A percentile compares a stretch with the other conserved stretches of the same genome.
phyloP scores from a whole-genome alignment of 2,797 vertebrate genomes.

The Emys orbicularis region DNA sequence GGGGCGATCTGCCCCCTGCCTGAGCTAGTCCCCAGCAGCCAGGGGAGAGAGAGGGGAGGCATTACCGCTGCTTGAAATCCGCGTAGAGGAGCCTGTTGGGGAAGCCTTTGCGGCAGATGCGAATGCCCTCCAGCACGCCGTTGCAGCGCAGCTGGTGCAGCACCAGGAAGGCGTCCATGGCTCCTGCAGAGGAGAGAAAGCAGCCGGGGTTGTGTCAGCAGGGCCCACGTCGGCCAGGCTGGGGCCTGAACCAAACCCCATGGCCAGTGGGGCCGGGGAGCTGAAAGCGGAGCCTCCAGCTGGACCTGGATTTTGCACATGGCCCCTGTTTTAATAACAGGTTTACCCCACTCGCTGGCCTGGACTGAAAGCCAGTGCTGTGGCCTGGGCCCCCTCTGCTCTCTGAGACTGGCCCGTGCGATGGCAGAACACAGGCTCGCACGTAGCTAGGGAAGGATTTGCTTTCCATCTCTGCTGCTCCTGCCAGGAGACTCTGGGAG shows the following conservation, averaged over 20 bases:
- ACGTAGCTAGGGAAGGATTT: neutral
- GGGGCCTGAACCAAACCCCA: neutral
- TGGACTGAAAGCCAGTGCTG: neutral
- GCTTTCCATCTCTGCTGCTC: neutral
- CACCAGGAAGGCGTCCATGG: slow-evolving; percentile 93
- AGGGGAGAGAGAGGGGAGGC: neutral
- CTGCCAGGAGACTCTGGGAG: neutral
- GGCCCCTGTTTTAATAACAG: fast-evolving
- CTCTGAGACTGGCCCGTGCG: fast-evolving
- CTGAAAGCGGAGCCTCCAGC: neutral
- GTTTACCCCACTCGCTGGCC: neutral
- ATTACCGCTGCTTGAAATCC: slow-evolving; percentile 93
- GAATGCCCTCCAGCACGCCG: slow-evolving; percentile 93
- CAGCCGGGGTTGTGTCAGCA: neutral
- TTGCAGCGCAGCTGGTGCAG: slow-evolving; percentile 95
- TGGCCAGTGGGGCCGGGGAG: neutral
- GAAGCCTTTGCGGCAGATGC: slow-evolving; percentile 95
- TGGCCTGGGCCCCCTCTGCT: neutral
- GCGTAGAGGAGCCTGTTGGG: slow-evolving; percentile 93
- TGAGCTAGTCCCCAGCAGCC: fast-evolving
- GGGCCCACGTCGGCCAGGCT: neutral
- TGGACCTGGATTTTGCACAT: neutral
- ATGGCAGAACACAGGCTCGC: neutral
- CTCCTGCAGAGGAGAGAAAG: slow-evolving; percentile 76
- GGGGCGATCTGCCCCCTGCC: neutral